phyloP scores from a whole-genome alignment of 1,140 invertebrate genomes.

The Drosophila insularis region DNA sequence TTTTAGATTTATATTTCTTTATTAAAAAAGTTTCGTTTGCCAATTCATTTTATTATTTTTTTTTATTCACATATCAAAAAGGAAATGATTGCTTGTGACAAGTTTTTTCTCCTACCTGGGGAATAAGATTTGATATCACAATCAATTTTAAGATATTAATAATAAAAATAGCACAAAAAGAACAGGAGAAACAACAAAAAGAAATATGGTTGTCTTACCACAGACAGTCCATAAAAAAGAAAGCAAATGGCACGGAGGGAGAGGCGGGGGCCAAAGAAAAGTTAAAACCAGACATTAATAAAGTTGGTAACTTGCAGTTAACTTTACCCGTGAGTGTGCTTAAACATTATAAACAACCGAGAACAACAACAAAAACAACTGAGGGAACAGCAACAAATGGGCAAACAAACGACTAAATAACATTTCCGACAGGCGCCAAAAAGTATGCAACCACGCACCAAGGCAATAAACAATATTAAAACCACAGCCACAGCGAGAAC shows the following conservation, averaged over 20 bases:
- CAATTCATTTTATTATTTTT: too few species aligned
- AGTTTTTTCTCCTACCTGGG: neutral
- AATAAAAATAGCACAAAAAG: constrained; percentile 31
- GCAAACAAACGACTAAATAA: constrained; percentile 69
- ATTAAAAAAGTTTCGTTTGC: too few species aligned
- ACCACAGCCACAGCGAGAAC: constrained; percentile 38
- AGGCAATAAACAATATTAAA: constrained; percentile 73
- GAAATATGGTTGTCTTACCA: constrained; percentile 1
- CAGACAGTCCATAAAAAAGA: constrained; percentile 64
- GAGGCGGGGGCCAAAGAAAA: constrained; percentile 20
- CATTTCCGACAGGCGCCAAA: constrained; percentile 58
- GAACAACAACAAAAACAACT: constrained; percentile 23
- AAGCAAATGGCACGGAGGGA: constrained; percentile 13
- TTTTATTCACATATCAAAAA: too few species aligned
- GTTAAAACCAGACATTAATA: constrained; percentile 62
- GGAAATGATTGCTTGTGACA: neutral
- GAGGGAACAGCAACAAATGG: constrained; percentile 25
- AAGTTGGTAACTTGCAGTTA: constrained; percentile 79
- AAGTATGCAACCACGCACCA: constrained; percentile 72
- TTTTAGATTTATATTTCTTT: too few species aligned
- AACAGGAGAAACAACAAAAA: constrained; percentile 42
- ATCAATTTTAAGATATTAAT: constrained; percentile 7
- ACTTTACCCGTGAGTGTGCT: constrained; percentile 79
- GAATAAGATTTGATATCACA: neutral
- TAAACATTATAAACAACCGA: constrained; percentile 73